phyloP scores from a whole-genome alignment of 2,888 invertebrate species.

The Idaea biselata region DNA sequence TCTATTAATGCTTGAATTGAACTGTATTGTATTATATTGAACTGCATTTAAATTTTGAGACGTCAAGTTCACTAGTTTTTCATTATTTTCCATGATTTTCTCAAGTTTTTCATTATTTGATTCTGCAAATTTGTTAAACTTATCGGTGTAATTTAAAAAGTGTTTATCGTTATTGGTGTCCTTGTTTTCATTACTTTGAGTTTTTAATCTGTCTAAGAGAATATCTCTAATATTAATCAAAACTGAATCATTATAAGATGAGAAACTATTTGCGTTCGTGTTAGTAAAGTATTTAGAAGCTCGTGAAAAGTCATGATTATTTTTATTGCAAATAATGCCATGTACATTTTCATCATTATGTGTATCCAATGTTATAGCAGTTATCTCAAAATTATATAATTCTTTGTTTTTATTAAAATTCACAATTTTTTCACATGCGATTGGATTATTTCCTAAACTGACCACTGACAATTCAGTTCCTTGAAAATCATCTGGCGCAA shows the following conservation, averaged over 20 bases:
- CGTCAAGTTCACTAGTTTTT: constrained; percentile 25
- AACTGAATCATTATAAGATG: constrained; percentile 19
- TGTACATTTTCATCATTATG: constrained; percentile 33
- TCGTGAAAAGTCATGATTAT: constrained; percentile 4
- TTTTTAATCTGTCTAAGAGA: constrained; percentile 24
- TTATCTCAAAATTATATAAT: constrained; percentile 33
- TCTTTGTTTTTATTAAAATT: constrained; percentile 34
- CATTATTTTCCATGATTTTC: constrained; percentile 18
- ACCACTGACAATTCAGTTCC: constrained; percentile 41
- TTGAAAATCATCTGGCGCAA: constrained; percentile 46
- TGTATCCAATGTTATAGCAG: constrained; percentile 40
- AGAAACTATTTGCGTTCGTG: constrained; percentile 6
- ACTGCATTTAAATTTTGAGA: constrained; percentile 1
- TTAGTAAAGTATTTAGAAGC: constrained; percentile 9
- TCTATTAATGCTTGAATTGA: constrained; percentile 20
- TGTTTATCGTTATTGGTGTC: constrained; percentile 17
- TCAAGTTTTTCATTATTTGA: background rate
- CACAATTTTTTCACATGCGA: constrained; percentile 50
- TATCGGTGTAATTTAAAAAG: constrained; percentile 26
- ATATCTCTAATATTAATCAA: constrained; percentile 33
- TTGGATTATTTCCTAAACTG: constrained; percentile 63
- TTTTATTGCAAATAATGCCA: constrained; percentile 40
- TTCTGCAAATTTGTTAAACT: constrained; percentile 20
- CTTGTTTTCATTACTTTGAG: constrained; percentile 8
- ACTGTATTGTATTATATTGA: background rate